phyloP scores from a whole-genome alignment of 2,888 invertebrate species.

The Drosophila peninsularis region DNA sequence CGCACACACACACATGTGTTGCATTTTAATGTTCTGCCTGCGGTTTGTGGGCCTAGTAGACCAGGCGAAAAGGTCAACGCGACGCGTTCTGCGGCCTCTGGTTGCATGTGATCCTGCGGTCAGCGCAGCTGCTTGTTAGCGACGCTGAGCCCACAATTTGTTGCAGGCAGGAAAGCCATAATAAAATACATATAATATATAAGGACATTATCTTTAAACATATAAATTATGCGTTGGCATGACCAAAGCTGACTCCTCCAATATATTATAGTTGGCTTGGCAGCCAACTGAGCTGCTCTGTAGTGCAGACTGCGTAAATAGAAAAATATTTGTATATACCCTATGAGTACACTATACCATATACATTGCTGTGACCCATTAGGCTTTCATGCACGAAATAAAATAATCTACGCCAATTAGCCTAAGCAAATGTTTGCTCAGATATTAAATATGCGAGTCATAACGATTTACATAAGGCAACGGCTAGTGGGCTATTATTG shows the following conservation, averaged over 20 bases:
- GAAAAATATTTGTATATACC: background rate
- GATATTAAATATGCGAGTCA: background rate
- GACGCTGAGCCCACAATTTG: slow-evolving; percentile 42
- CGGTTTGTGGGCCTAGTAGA: slow-evolving; percentile 39
- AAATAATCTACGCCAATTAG: background rate
- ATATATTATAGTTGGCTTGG: background rate
- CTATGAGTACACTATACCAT: background rate
- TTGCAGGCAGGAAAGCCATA: slow-evolving; percentile 41
- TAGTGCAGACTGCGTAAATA: background rate
- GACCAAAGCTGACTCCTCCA: background rate
- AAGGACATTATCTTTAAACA: slow-evolving; percentile 21
- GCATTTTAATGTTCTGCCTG: slow-evolving; percentile 65
- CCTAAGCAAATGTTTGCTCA: slow-evolving; percentile 3
- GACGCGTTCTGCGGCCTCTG: slow-evolving; percentile 53
- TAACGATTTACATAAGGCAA: background rate
- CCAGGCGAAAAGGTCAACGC: slow-evolving; percentile 65
- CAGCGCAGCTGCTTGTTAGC: slow-evolving; percentile 58
- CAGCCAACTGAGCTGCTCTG: background rate
- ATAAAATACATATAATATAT: slow-evolving; percentile 32
- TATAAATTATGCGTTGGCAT: slow-evolving; percentile 20
- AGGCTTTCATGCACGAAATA: background rate
- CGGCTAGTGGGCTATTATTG: background rate
- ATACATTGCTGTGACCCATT: slow-evolving; percentile 3
- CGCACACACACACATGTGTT: slow-evolving; percentile 12
- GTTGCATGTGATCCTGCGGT: slow-evolving; percentile 57